These are phyloP conservation scores for Gordius sp. DNA, from an alignment of 2,888 invertebrate species.

Conservation along the genomic window DNA sequence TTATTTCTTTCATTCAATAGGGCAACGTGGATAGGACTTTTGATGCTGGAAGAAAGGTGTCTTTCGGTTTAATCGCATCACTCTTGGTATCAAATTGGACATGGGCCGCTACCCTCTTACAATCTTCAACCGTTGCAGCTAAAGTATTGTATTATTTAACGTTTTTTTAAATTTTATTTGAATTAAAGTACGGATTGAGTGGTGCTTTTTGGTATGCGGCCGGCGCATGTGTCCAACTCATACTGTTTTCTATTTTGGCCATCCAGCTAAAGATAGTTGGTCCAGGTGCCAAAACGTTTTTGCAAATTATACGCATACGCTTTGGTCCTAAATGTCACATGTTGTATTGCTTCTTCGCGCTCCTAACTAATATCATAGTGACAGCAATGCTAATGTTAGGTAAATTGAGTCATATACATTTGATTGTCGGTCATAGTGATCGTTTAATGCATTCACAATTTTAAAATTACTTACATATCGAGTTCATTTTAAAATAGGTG, in stretches of 20 bases:
- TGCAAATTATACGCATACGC: conserved; percentile 25
- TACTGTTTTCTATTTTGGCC: conserved; percentile 25
- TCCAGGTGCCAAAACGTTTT: conserved; percentile 26
- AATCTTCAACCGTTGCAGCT: background rate
- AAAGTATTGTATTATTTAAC: background rate
- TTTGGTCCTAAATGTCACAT: conserved; percentile 25
- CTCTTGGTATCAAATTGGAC: conserved; percentile 4
- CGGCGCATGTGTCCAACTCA: conserved; percentile 27
- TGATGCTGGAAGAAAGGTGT: conserved; percentile 8
- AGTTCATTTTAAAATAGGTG: conserved; percentile 19
- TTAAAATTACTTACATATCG: no score
- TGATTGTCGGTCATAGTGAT: background rate
- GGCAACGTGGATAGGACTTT: conserved; percentile 3
- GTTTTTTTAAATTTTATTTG: background rate
- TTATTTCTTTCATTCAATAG: no score
- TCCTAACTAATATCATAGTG: conserved; percentile 26
- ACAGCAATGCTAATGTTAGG: conserved; percentile 25
- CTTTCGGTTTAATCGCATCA: conserved; percentile 8
- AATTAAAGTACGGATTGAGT: conserved; percentile 29
- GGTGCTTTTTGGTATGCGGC: conserved; percentile 29
- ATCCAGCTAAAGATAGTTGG: conserved; percentile 26
- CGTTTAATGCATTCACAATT: background rate
- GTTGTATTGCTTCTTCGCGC: conserved; percentile 26
- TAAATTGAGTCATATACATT: conserved; percentile 11
- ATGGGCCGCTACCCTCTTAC: conserved; percentile 11